Base-by-base conservation (phyloP, 2,888 invertebrate species). In the Sinelater perroti region DNA sequence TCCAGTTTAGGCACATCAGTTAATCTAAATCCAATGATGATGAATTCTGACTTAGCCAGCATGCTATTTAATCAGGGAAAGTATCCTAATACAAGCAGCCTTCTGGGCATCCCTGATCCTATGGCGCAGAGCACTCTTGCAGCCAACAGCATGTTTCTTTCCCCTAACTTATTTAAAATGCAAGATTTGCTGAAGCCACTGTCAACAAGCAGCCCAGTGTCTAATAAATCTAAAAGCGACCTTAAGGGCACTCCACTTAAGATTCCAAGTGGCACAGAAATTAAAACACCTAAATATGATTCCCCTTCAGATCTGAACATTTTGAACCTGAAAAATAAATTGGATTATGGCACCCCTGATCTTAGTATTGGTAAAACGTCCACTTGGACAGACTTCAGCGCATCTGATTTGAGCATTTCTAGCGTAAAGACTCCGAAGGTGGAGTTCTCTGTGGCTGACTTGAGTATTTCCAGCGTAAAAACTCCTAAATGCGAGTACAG, bases 101-200 rank as follows among this genome's bases (percentile, higher is more conserved):
- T 87, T 47, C 77, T 87, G 24, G 85, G 85, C 3, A 85, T 89
- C 65, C 88, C 90, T 0, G 91, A 91, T 76, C 89, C 90, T 0
- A 83, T 91, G 79, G 87, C 89, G 0, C 89, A 90, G 70, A 85
- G 88, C 7, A 88, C 89, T 18, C 78, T 90, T 62, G 87, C 88
- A 5, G 88, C 90, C 1, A 89, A 89, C 68, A 91, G 90, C 71
- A 88, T 91, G 82, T 92, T 91, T 64, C 81, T 91, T 67, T 85
- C 89, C 4, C 89, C 89, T 11, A 78, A 78, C 61, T 75, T 89
- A 57, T 82, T 89, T 62, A 89, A 89, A 78, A 87, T 89, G 81
- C 89, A 89, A 71, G 86, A 87, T 70, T 68, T 80, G 33, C 75
- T 87, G 59, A 85, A 86, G 72, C 86, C 86, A 1, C 74, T 86